phyloP scores from a whole-genome alignment of 1,140 invertebrate species.

The Diorhabda carinulata region DNA sequence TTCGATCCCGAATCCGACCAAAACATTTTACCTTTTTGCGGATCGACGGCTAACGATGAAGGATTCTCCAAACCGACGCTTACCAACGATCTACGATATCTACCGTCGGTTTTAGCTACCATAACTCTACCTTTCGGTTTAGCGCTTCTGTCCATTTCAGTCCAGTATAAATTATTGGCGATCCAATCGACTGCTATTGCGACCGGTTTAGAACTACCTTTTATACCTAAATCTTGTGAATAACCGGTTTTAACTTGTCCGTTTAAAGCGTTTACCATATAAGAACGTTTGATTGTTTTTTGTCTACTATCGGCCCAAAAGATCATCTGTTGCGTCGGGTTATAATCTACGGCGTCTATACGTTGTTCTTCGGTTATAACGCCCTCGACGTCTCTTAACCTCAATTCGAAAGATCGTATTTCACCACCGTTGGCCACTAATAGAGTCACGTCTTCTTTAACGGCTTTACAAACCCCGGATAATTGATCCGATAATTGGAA shows the following conservation, averaged over 20 bases:
- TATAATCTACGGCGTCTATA: constrained; percentile 85
- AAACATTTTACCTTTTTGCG: constrained; percentile 77
- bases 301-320: constrained; percentile 92
- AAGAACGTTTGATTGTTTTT: constrained; percentile 86
- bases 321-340: constrained; percentile 73
- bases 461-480: constrained; percentile 78
- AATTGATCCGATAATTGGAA: constrained; percentile 71
- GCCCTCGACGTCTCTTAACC: constrained; percentile 65
- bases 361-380: constrained; percentile 79
- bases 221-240: constrained; percentile 83
- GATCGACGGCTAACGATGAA: constrained; percentile 82
- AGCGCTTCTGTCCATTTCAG: constrained; percentile 74
- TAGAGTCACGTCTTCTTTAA: constrained; percentile 59
- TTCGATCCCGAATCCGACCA: constrained; percentile 84
- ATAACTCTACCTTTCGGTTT: constrained; percentile 74
- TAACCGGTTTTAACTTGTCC: constrained; percentile 76
- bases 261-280: constrained; percentile 74
- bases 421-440: constrained; percentile 80
- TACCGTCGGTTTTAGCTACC: constrained; percentile 83
- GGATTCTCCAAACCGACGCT: constrained; percentile 72
- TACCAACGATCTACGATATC: constrained; percentile 77
- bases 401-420: constrained; percentile 70
- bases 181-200: constrained; percentile 89
- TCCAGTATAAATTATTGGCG: constrained; percentile 91
- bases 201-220: constrained; percentile 75